Percentiles rank a stretch among this genome's conserved stretches.
Conservation (phyloP, 1,140 invertebrate genomes). For the Zelostemma sp. region DNA sequence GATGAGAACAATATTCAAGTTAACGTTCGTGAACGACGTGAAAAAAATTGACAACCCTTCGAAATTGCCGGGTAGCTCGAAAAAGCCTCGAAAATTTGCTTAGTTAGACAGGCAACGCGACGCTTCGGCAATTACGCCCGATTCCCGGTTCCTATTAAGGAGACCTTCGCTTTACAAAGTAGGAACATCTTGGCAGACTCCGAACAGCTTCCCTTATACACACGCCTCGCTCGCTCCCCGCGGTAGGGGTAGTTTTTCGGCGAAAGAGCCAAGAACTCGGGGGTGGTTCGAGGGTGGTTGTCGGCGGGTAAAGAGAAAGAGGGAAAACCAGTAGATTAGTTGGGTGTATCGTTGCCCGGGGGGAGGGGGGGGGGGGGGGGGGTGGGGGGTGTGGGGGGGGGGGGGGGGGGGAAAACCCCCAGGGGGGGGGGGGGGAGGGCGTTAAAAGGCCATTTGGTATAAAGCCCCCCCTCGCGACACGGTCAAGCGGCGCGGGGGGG, state of each 20-base stretch:
- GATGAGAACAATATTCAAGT: background rate
- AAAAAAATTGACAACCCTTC: background rate
- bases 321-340: constrained; percentile 63
- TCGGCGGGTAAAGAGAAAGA: constrained; percentile 34
- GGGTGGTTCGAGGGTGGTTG: constrained; percentile 22
- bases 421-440: constrained; percentile 27
- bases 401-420: constrained; percentile 31
- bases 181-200: background rate
- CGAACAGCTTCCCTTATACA: constrained; percentile 17
- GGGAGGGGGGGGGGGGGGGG: constrained; percentile 26
- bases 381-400: no score
- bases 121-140: constrained; percentile 8
- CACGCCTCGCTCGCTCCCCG: constrained; percentile 15
- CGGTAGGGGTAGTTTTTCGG: no score
- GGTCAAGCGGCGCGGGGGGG: constrained; percentile 29
- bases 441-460: no score
- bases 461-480: constrained; percentile 1
- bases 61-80: no score
- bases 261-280: no score
- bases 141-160: background rate
- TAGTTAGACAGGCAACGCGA: background rate
- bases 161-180: background rate
- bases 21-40: background rate
- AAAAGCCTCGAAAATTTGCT: no score
- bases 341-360: constrained; percentile 61